A percentile compares a stretch with the other conserved stretches of the same genome.
Evolutionary conservation across 1,140 invertebrate genomes (phyloP).

Genomic region (Cotesia vestalis): DNA sequence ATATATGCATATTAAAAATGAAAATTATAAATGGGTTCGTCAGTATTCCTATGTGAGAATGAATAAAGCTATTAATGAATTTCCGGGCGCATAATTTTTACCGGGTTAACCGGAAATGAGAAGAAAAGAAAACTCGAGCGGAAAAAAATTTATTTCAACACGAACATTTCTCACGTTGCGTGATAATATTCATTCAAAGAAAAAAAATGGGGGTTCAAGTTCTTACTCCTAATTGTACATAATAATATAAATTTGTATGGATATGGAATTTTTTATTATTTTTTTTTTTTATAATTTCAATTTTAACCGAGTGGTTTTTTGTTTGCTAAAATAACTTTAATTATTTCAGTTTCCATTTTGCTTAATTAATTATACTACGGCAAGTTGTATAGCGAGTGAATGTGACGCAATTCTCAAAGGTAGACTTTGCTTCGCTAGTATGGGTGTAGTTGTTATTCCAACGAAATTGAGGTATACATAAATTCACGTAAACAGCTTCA

Average conservation of each 20-base stretch:
- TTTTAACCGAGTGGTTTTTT: no score
- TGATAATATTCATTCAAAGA: not conserved
- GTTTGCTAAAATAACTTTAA: no score
- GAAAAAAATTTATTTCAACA: no score
- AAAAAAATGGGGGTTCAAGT: no score
- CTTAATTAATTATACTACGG: no score
- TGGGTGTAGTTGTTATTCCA: not conserved
- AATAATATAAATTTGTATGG: no score
- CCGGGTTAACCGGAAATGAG: not conserved
- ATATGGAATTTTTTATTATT: no score
- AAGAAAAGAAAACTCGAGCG: not conserved
- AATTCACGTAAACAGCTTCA: conserved; percentile 12
- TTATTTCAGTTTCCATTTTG: no score
- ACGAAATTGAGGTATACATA: not conserved
- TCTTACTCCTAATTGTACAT: no score
- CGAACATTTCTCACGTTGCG: conserved; percentile 1
- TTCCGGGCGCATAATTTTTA: conserved; percentile 9
- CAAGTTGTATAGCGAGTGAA: not conserved
- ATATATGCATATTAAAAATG: no score
- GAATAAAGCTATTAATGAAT: conserved; percentile 13
- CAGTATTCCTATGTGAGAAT: conserved; percentile 1
- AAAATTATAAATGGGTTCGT: not conserved
- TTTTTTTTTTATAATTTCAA: no score
- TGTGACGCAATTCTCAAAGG: conserved; percentile 18
- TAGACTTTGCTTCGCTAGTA: not conserved